Evolutionary conservation across 1,140 invertebrate species (phyloP).

Genomic region (Heliconius himera): DNA sequence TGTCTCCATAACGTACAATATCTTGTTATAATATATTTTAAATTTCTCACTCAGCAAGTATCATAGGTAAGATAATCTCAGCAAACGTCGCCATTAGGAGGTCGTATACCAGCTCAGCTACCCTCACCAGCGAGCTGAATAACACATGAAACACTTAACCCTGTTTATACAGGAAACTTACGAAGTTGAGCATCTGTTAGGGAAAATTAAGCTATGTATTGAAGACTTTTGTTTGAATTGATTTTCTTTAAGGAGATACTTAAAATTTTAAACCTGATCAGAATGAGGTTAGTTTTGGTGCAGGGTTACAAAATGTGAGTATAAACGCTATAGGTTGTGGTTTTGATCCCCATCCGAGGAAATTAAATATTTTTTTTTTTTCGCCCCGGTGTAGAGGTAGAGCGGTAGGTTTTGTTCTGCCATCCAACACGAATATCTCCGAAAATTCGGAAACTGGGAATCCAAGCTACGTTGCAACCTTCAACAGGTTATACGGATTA

Average conservation of each 20-base stretch:
- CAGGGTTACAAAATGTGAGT: too few relatives aligned
- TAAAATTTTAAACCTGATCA: not conserved
- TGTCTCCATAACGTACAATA: not conserved
- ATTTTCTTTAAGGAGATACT: not conserved
- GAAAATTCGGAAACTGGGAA: too few relatives aligned
- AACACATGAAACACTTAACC: conserved; percentile 50
- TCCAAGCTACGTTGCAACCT: too few relatives aligned
- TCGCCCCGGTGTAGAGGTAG: too few relatives aligned
- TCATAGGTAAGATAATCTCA: conserved; percentile 41
- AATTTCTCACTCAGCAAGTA: conserved; percentile 35
- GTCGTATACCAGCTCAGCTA: conserved; percentile 48
- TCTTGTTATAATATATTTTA: not conserved
- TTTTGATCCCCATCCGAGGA: too few relatives aligned
- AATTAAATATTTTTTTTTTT: too few relatives aligned
- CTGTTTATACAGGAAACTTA: conserved; percentile 23
- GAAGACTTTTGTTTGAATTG: conserved; percentile 1
- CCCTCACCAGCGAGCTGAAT: conserved; percentile 67
- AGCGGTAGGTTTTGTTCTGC: too few relatives aligned
- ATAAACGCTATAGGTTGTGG: too few relatives aligned
- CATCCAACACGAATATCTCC: too few relatives aligned
- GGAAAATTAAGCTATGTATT: conserved; percentile 18
- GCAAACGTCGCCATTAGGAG: conserved; percentile 64
- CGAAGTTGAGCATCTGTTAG: not conserved
- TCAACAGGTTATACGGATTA: too few relatives aligned
- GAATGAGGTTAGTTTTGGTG: not conserved